Base-by-base conservation (phyloP, 1,140 invertebrate species). In the Lepidurus couesii region DNA sequence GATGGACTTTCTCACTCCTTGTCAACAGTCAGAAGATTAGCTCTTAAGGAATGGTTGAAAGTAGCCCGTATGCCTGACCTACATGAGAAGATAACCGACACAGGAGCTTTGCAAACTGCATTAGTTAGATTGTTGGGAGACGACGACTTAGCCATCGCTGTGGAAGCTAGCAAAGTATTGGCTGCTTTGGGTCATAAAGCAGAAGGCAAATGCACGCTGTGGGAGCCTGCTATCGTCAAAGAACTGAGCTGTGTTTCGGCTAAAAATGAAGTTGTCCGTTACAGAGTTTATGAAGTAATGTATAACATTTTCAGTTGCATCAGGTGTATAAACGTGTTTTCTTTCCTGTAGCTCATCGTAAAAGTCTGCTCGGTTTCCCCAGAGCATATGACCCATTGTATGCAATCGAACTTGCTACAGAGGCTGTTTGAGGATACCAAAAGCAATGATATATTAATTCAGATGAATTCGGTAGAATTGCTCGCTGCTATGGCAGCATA, bases 401-500 rank as follows among this genome's bases (percentile, higher is more conserved):
- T 65, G 53, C 53, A 65, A 21, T 65, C 53, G 16, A 65, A 65
- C 21, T 10, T 65, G n/a, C 53, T 65, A 21, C 53, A 65, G 13
- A 0, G 6, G 53, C 53, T 65, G 4, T 65, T 65, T 16, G 9
- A 65, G 21, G 53, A 65, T 21, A 65, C 16, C 53, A 65, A 65
- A 65, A 65, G 53, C 13, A 13, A 79, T 73, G 80, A 81, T 53
- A 73, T 78, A 4, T 75, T 81, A 43, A 74, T 53, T 16, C 80
- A 81, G 53, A 43, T 81, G 73, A 82, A 82, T 74, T 80, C 80
- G 11, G 76, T 82, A 44, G 82, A 82, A 77, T 81, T 82, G 43
- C 73, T 82, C n/a, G 45, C 80, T 1, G 76, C 65, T 1, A 13
- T 82, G 8, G 79, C 78, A 1, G 82, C 78, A 21, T 77, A 79